Conservation (phyloP, 2,113 vertebrate species). For the Cyanistes caeruleus region DNA sequence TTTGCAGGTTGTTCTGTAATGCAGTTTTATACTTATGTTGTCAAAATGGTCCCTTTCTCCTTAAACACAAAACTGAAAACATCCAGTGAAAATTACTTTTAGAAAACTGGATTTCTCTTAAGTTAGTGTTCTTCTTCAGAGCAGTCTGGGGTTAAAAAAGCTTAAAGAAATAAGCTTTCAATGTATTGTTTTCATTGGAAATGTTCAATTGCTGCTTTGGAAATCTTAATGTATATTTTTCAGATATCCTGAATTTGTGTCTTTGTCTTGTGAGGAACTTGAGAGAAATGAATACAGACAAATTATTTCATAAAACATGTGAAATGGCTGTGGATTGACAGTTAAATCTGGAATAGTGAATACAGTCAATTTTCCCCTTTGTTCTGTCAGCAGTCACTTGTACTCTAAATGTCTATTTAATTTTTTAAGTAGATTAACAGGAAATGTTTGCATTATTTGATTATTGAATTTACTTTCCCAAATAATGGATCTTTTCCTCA, state of each 20-base stretch:
- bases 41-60: not conserved
- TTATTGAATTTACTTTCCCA: slow-evolving; percentile 46
- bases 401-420: slow-evolving; percentile 49
- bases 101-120: not conserved
- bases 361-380: slow-evolving; percentile 60
- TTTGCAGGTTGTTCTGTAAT: not conserved
- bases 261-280: slow-evolving; percentile 39
- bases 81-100: not conserved
- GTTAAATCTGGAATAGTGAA: slow-evolving; percentile 43
- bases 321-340: slow-evolving; percentile 53
- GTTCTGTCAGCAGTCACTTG: slow-evolving; percentile 57
- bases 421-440: slow-evolving; percentile 41
- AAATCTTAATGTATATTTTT: slow-evolving; percentile 25
- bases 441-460: slow-evolving; percentile 42
- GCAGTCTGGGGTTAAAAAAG: not conserved
- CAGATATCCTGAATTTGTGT: slow-evolving; percentile 33
- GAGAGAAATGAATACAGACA: slow-evolving; percentile 10
- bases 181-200: not conserved
- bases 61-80: not conserved
- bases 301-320: slow-evolving; percentile 47
- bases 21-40: not conserved
- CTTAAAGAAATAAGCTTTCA: not conserved
- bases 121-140: not conserved
- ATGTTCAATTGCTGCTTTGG: not conserved
- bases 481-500: slow-evolving; percentile 33